phyloP scores from a whole-genome alignment of 2,888 invertebrate species.

The Poecilus cupreus region DNA sequence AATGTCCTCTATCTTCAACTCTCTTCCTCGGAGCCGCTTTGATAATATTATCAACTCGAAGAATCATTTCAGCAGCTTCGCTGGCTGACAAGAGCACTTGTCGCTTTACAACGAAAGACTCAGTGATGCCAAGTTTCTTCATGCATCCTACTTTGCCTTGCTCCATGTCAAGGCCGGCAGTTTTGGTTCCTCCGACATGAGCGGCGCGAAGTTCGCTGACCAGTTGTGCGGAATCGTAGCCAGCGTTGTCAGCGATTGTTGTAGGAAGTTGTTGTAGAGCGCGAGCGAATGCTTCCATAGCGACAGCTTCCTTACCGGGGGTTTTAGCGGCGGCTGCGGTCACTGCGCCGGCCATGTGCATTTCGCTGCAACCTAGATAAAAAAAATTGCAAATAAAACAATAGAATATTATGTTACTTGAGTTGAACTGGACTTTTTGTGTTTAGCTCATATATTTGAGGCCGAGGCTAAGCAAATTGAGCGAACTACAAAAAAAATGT shows the following conservation, averaged over 20 bases:
- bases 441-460: too few species aligned
- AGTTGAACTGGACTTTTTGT: too few species aligned
- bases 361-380: constrained; percentile 88
- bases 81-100: constrained; percentile 95
- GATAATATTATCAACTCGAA: constrained; percentile 98
- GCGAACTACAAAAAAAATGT: too few species aligned
- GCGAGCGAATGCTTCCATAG: constrained; percentile 95
- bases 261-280: constrained; percentile 94
- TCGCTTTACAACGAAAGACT: constrained; percentile 97
- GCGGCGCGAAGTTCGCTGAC: constrained; percentile 93
- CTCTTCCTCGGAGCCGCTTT: constrained; percentile 92
- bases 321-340: constrained; percentile 88
- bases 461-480: too few species aligned
- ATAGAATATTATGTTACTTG: too few species aligned
- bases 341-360: constrained; percentile 97
- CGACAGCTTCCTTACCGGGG: constrained; percentile 97
- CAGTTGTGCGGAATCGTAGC: constrained; percentile 97
- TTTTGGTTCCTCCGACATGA: constrained; percentile 87
- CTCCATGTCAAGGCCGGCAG: constrained; percentile 93
- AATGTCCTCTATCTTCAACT: constrained; percentile 88
- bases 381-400: too few species aligned
- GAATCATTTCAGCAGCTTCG: constrained; percentile 99
- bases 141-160: constrained; percentile 92
- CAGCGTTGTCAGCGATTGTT: constrained; percentile 98
- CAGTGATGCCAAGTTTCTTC: constrained; percentile 93